A percentile compares a stretch with the other conserved stretches of the same genome.
These are phyloP conservation scores for Percopsis transmontana DNA, from an alignment of 2,113 vertebrate genomes.

Conservation along the genomic window DNA sequence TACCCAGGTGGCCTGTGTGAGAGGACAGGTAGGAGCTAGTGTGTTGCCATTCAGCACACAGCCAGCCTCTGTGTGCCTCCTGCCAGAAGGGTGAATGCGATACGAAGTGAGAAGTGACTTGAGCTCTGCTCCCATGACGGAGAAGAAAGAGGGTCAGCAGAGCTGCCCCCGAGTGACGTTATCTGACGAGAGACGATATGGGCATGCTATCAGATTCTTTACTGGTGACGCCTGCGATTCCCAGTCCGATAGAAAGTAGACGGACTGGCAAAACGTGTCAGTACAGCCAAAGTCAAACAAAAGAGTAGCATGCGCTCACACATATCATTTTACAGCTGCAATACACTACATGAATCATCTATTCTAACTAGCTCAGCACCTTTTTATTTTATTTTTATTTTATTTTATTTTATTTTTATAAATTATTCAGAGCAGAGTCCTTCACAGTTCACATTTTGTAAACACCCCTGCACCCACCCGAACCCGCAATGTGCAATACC, in stretches of 20 bases:
- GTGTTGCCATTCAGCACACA: slow-evolving; percentile 3
- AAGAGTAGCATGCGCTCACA: neutral
- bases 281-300: neutral
- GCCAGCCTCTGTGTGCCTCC: no score
- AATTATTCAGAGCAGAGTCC: neutral
- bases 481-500: no score
- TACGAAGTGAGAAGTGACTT: neutral
- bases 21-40: neutral
- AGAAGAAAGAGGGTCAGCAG: neutral
- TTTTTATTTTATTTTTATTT: slow-evolving; percentile 3
- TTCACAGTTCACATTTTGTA: no score
- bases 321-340: neutral
- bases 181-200: no score
- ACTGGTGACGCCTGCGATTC: neutral
- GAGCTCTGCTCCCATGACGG: neutral
- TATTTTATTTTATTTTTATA: no score
- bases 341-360: neutral
- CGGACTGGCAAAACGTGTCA: slow-evolving; percentile 18
- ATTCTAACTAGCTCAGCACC: neutral
- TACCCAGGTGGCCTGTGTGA: slow-evolving; percentile 8
- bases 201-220: no score
- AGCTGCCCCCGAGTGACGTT: no score
- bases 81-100: neutral
- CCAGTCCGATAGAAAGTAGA: neutral
- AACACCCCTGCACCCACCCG: no score